phyloP scores from a whole-genome alignment of 2,113 vertebrate species.

The Petrocephalus zakoni region DNA sequence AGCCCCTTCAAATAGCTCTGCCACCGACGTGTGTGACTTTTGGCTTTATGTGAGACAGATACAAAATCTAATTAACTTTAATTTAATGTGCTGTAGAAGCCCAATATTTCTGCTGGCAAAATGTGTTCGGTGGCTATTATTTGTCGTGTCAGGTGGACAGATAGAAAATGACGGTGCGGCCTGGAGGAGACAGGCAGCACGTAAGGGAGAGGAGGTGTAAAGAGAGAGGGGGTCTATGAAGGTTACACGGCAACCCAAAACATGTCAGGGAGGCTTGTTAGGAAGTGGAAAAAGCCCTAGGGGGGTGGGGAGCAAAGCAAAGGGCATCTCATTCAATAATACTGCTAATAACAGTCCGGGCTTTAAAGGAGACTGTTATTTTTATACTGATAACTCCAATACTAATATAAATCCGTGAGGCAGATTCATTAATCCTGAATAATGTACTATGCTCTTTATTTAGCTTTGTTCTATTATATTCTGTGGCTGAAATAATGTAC shows the following conservation, averaged over 20 bases:
- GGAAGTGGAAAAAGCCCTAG: background rate
- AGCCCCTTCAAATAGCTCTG: background rate
- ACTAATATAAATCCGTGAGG: background rate
- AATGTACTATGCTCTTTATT: background rate
- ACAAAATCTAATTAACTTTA: slow-evolving; percentile 4
- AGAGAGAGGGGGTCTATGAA: background rate
- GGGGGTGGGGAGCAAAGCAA: background rate
- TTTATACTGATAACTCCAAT: background rate
- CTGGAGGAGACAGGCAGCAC: background rate
- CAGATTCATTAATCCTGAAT: background rate
- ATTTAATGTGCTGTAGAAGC: background rate
- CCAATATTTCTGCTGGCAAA: background rate
- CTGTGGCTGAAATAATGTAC: background rate
- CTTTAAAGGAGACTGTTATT: background rate
- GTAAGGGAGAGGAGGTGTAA: background rate
- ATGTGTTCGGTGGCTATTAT: background rate
- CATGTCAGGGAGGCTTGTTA: background rate
- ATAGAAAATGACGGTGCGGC: background rate
- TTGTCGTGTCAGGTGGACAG: background rate
- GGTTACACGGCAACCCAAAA: background rate
- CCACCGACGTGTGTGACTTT: slow-evolving; percentile 6
- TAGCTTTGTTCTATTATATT: background rate
- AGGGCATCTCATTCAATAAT: background rate
- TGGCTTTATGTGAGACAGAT: slow-evolving; percentile 1
- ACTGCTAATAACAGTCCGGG: background rate